These are phyloP conservation scores for Cochlearius cochlearius DNA, from an alignment of 2,113 vertebrate species.

Conservation along the genomic window DNA sequence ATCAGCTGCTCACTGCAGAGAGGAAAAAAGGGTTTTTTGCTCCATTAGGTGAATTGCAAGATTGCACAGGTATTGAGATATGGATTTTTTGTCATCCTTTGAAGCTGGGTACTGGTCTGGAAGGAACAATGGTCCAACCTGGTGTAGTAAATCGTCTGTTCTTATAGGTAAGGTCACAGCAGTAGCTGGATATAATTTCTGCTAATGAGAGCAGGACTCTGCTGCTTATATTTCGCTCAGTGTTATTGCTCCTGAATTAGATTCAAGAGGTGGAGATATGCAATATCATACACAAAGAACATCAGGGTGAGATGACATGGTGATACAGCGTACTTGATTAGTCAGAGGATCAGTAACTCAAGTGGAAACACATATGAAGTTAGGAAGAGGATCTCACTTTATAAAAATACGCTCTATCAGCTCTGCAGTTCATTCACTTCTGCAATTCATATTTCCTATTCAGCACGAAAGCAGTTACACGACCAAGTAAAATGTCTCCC, in stretches of 20 bases:
- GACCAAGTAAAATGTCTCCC: neutral
- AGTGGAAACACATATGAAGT: neutral
- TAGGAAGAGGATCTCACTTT: neutral
- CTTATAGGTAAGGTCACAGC: neutral
- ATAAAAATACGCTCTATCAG: neutral
- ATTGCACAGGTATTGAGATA: neutral
- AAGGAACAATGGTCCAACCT: neutral
- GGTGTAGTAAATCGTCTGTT: neutral
- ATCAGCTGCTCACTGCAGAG: neutral
- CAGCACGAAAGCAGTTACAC: neutral
- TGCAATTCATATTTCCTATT: neutral
- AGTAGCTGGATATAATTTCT: conserved; percentile 3
- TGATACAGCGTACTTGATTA: neutral
- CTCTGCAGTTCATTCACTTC: neutral
- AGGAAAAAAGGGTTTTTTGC: neutral
- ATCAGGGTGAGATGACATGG: neutral
- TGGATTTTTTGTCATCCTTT: neutral
- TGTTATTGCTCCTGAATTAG: neutral
- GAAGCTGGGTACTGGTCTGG: neutral
- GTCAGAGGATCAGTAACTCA: neutral
- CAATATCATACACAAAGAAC: neutral
- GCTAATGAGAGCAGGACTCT: neutral
- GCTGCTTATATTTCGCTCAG: neutral
- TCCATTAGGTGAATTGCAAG: neutral
- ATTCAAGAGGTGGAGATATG: neutral